A percentile compares a stretch with the other conserved stretches of the same genome.
Conservation (phyloP, 1,140 invertebrate genomes). For the Lepidurus apus region DNA sequence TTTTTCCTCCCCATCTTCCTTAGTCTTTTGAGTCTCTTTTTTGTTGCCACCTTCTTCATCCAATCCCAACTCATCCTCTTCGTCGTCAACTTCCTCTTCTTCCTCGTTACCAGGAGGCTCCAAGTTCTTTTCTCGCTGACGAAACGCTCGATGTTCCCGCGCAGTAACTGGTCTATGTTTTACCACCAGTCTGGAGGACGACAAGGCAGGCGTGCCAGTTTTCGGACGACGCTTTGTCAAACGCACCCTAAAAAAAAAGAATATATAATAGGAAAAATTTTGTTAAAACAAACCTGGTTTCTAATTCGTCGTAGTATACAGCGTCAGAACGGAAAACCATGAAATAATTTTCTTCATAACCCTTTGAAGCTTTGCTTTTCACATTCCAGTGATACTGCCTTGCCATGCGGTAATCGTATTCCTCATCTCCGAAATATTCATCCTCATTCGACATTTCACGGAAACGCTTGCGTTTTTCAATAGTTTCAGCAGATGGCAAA, state of each 20-base stretch:
- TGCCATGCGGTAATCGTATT: constrained; percentile 92
- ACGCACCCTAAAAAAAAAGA: constrained; percentile 59
- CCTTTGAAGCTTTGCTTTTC: constrained; percentile 94
- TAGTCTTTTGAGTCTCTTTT: background rate
- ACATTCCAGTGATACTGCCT: constrained; percentile 98
- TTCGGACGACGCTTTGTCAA: constrained; percentile 73
- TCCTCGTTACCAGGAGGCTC: constrained; percentile 74
- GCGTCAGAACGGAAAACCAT: constrained; percentile 83
- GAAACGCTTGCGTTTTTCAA: constrained; percentile 82
- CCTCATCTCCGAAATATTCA: constrained; percentile 86
- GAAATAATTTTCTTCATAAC: constrained; percentile 98
- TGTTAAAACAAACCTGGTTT: constrained; percentile 62
- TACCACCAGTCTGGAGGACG: constrained; percentile 79
- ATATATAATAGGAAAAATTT: constrained; percentile 30
- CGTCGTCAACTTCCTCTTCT: constrained; percentile 55
- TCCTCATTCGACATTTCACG: constrained; percentile 67
- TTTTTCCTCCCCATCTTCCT: constrained; percentile 11
- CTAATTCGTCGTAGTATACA: constrained; percentile 94
- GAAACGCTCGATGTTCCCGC: constrained; percentile 77
- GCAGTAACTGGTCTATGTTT: constrained; percentile 83
- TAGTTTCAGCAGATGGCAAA: constrained; percentile 85
- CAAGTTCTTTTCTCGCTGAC: constrained; percentile 76
- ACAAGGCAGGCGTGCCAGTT: constrained; percentile 50
- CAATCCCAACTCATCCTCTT: constrained; percentile 39
- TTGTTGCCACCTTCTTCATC: constrained; percentile 23